phyloP scores from a whole-genome alignment of 2,888 invertebrate genomes.

The Oxyscelio sp. region DNA sequence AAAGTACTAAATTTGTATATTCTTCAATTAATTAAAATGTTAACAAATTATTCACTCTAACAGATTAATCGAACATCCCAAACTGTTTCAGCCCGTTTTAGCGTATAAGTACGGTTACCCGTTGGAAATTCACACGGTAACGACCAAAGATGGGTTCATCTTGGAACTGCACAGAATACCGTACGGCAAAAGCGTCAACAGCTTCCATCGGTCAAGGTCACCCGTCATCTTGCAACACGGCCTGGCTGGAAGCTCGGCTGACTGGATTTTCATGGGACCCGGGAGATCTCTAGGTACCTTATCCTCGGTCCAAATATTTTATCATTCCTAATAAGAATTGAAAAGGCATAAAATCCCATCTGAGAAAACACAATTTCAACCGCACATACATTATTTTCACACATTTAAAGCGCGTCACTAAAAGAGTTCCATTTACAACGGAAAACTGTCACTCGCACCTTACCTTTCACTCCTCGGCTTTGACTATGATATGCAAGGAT shows the following conservation, averaged over 20 bases:
- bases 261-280: slow-evolving; percentile 92
- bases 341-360: too few relatives aligned
- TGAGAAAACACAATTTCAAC: neutral
- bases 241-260: slow-evolving; percentile 91
- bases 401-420: slow-evolving; percentile 42
- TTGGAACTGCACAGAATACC: slow-evolving; percentile 89
- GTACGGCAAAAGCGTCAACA: slow-evolving; percentile 81
- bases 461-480: slow-evolving; percentile 61
- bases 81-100: slow-evolving; percentile 81
- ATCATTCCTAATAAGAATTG: too few relatives aligned
- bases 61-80: slow-evolving; percentile 1
- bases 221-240: slow-evolving; percentile 90
- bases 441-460: slow-evolving; percentile 59
- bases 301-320: too few relatives aligned
- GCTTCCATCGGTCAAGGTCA: slow-evolving; percentile 67
- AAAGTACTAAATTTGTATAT: too few relatives aligned
- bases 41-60: too few relatives aligned
- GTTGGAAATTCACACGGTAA: slow-evolving; percentile 87
- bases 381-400: slow-evolving; percentile 31
- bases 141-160: slow-evolving; percentile 89
- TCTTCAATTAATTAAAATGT: too few relatives aligned
- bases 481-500: slow-evolving; percentile 60
- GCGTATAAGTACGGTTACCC: slow-evolving; percentile 88
- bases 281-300: slow-evolving; percentile 90
- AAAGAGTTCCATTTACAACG: slow-evolving; percentile 37